phyloP scores from a whole-genome alignment of 2,888 invertebrate species.

The Timandra comae region DNA sequence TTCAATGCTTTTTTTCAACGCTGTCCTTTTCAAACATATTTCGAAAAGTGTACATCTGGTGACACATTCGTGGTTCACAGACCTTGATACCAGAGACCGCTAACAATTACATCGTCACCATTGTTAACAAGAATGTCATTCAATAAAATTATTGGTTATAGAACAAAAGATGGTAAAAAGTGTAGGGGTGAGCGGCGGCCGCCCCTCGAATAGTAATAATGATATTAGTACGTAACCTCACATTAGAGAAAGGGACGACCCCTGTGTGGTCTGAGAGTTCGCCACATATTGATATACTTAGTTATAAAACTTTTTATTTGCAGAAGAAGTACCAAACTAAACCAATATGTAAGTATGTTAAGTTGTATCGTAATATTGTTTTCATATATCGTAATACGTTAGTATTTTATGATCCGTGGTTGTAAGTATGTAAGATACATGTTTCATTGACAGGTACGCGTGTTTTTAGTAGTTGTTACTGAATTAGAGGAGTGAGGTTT shows the following conservation, averaged over 20 bases:
- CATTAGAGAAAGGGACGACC: conserved; percentile 36
- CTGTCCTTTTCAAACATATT: too few species aligned
- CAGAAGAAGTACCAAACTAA: not conserved
- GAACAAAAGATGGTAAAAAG: conserved; percentile 49
- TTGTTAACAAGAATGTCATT: conserved; percentile 22
- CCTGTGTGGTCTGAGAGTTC: conserved; percentile 12
- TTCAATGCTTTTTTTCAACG: too few species aligned
- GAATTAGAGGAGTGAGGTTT: too few species aligned
- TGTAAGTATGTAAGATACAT: not conserved
- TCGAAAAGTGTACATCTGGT: too few species aligned
- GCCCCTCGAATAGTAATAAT: conserved; percentile 43
- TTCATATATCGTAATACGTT: too few species aligned
- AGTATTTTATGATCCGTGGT: not conserved
- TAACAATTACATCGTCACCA: conserved; percentile 24
- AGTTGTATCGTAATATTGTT: not conserved
- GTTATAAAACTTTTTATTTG: not conserved
- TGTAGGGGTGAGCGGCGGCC: conserved; percentile 34
- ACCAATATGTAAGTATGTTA: not conserved
- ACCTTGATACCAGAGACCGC: conserved; percentile 20
- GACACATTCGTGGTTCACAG: too few species aligned
- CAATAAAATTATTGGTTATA: conserved; percentile 43
- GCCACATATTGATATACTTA: not conserved
- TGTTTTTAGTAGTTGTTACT: too few species aligned
- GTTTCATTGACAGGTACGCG: too few species aligned
- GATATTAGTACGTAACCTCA: conserved; percentile 66